Evolutionary conservation across 2,113 vertebrate species (phyloP).

Genomic region (Cyanoliseus patagonus): DNA sequence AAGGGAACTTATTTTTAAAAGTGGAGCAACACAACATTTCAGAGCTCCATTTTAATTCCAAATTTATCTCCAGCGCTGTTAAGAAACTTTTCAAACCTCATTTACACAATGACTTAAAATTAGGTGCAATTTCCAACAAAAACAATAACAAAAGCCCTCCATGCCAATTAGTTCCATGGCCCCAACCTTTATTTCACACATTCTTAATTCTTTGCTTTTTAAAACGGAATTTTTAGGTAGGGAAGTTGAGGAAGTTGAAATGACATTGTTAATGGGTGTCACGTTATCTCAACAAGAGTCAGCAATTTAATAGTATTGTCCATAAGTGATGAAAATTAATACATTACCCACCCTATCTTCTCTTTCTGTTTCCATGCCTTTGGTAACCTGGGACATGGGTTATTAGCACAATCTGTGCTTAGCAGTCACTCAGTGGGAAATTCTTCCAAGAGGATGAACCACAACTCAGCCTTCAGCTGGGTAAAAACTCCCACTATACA

Average conservation of each 20-base stretch:
- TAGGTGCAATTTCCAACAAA: conserved; percentile 64
- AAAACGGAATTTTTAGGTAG: conserved; percentile 15
- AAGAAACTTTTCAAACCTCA: conserved; percentile 74
- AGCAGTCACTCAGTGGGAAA: conserved; percentile 37
- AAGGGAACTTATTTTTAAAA: conserved; percentile 79
- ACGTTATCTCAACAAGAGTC: conserved; percentile 19
- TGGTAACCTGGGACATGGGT: conserved; percentile 35
- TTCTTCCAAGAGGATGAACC: conserved; percentile 37
- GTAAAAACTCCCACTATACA: neutral
- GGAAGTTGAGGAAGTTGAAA: conserved; percentile 12
- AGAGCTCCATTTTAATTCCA: conserved; percentile 78
- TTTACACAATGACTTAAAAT: conserved; percentile 71
- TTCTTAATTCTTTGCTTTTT: neutral
- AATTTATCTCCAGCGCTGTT: conserved; percentile 70
- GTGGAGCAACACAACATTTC: conserved; percentile 78
- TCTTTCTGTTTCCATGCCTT: neutral
- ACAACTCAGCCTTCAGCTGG: conserved; percentile 2
- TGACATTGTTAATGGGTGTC: conserved; percentile 11
- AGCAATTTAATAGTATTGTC: conserved; percentile 41
- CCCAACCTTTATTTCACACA: neutral
- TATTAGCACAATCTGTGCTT: conserved; percentile 44
- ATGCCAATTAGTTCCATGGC: neutral
- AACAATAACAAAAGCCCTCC: conserved; percentile 38
- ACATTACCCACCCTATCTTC: neutral
- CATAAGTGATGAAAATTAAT: conserved; percentile 59